Evolutionary conservation across 2,888 invertebrate genomes (phyloP).

Genomic region (Adela reaumurella): DNA sequence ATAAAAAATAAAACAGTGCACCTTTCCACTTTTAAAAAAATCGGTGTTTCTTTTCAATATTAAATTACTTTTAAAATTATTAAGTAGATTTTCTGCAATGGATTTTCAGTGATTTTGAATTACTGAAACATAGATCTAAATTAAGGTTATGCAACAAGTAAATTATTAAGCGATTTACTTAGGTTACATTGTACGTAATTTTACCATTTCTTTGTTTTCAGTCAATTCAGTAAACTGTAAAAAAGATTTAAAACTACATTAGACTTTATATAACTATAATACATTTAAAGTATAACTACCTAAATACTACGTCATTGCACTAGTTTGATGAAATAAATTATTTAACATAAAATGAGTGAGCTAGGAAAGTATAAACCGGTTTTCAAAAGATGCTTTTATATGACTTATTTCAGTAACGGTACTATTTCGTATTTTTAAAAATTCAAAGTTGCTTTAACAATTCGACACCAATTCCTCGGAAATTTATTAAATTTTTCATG

Average conservation of each 20-base stretch:
- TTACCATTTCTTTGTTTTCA: slow-evolving; percentile 36
- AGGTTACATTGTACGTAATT: slow-evolving; percentile 34
- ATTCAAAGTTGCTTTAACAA: too few relatives aligned
- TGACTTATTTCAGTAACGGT: too few relatives aligned
- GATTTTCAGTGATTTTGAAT: neutral
- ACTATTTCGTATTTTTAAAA: too few relatives aligned
- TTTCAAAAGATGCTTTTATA: too few relatives aligned
- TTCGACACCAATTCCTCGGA: too few relatives aligned
- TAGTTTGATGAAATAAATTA: neutral
- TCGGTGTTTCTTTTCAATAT: too few relatives aligned
- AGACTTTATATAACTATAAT: slow-evolving; percentile 39
- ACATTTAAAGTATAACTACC: slow-evolving; percentile 17
- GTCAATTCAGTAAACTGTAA: slow-evolving; percentile 37
- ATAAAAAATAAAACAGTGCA: too few relatives aligned
- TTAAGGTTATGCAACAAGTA: neutral
- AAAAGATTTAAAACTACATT: slow-evolving; percentile 27
- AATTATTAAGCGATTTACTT: slow-evolving; percentile 26
- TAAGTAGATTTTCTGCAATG: too few relatives aligned
- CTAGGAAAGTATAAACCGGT: too few relatives aligned
- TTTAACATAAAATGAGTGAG: neutral
- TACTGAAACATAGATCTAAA: neutral
- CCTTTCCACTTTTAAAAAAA: too few relatives aligned
- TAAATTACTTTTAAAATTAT: too few relatives aligned
- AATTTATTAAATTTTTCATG: too few relatives aligned
- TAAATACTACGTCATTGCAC: neutral